Base-by-base conservation (phyloP, 2,113 vertebrate species). In the Baryphthengus martii region DNA sequence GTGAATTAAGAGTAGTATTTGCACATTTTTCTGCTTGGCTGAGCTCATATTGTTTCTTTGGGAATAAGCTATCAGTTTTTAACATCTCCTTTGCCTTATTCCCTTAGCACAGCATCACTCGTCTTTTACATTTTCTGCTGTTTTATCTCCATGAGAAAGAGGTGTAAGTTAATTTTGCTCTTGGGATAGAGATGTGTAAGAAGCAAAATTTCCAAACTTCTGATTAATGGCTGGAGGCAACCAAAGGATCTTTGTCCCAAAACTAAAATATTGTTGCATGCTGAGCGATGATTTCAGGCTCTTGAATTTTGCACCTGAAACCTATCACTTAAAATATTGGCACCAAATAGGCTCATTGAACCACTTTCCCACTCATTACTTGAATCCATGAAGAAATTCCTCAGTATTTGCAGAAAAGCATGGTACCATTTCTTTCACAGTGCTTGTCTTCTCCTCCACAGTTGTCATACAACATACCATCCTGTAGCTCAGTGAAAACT, bases 151-250 rank as follows among this genome's bases (percentile, higher is more conserved):
- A 2, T 59, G n/a, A 95, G 83, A 70, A 93, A 88, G 87, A 94
- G 79, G 92, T 71, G 66, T 87, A 92, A 83, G 89, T 93, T 98
- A 97, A 98, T 97, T 98, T 98, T 98, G 92, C 96, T 96, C 96
- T 52, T 39, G 98, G 96, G 97, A 97, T 49, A 80, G 72, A 53
- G 23, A 79, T 75, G n/a, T 40, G 13, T 62, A 81, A 89, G 74
- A 96, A 96, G 78, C 80, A 96, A 97, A 95, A 96, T 92, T 97
- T 97, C 83, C 90, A 97, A 98, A 97, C 63, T 97, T 96, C 88
- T 7, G 3, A 45, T 95, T 96, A 92, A 82, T 81, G 89, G 79
- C 94, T 92, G 71, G 88, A 95, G 96, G 80, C 87, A 96, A 92
- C 63, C 19, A 66, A 92, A 78, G 58, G 55, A 91, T 95, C 23